Base-by-base conservation (phyloP, 1,140 invertebrate genomes). In the Sesamia nonagrioides region DNA sequence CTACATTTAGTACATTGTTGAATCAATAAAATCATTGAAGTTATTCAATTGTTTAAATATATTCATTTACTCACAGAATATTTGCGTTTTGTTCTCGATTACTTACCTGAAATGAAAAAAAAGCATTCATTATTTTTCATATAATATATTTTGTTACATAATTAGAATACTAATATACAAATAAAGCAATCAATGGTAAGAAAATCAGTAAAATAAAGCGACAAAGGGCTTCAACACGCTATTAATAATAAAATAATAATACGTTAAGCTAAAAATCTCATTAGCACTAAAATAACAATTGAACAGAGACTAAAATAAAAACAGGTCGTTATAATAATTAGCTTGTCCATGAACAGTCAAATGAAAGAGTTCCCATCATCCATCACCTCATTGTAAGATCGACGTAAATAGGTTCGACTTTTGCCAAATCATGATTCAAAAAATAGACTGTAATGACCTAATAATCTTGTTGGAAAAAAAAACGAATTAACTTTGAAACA, bases 391-490 rank as follows among this genome's bases (percentile, higher is more conserved):
- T 73, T 81, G 56, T 81, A 52, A 68, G 58, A 75, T 13, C 56
- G 68, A 74, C 58, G 27, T 40, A 77, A 81, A 81, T 54, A 37
- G 54, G 58, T 72, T 37, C 37, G 50, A 72, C 66, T 77, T 77
- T 63, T 75, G 74, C 79, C 33, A 69, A 77, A 77, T 80, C 79
- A 80, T 18, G 68, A 48, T 37, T 72, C 42, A 52, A 48, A 27
- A 80, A 80, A 80, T 72, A 74, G 56, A 77, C 77, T 77, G 48
- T 45, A 71, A 61, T 63, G 58, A 77, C 63, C 45, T 72, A 66
- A 73, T 68, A 74, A 77, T 80, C 48, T 77, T 54, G 74, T 63
- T 72, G 3, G 74, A 42, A 27, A 72, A 71, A 71, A 80, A 80
- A 56, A 42, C 45, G 54, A 60, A 68, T 77, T 77, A 68, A 77